phyloP scores from a whole-genome alignment of 2,797 vertebrate species.

The Enteromius radiatus region DNA sequence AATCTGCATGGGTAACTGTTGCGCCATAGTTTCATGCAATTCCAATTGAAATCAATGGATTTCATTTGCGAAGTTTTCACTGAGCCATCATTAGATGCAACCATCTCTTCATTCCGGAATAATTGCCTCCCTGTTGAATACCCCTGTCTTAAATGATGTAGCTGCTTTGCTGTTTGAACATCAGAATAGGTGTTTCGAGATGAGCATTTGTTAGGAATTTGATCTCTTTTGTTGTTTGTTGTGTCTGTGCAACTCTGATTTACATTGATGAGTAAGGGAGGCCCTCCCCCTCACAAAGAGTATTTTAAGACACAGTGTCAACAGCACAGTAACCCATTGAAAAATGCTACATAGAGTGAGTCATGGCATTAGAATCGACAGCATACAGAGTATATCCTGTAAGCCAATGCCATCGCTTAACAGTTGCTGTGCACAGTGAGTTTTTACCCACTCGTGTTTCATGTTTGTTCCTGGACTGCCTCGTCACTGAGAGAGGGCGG shows the following conservation, averaged over 20 bases:
- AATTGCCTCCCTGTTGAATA: not conserved
- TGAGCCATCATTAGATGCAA: not conserved
- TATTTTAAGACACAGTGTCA: slow-evolving; percentile 64
- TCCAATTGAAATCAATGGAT: not conserved
- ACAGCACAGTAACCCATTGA: slow-evolving; percentile 57
- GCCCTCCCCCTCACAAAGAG: slow-evolving; percentile 60
- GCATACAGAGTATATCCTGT: slow-evolving; percentile 47
- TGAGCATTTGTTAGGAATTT: not conserved
- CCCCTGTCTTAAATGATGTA: not conserved
- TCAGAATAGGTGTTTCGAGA: not conserved
- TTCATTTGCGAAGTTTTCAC: rapidly evolving
- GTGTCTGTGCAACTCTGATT: slow-evolving; percentile 49
- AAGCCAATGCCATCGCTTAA: slow-evolving; percentile 29
- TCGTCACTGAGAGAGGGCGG: slow-evolving; percentile 22
- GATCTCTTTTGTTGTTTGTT: slow-evolving; percentile 36
- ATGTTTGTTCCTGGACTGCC: slow-evolving; percentile 20
- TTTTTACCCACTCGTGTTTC: slow-evolving; percentile 44
- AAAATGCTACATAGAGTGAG: slow-evolving; percentile 51
- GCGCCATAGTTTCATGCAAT: not conserved
- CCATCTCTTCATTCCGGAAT: not conserved
- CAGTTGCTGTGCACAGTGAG: slow-evolving; percentile 38
- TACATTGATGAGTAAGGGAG: slow-evolving; percentile 58
- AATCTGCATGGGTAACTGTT: not conserved
- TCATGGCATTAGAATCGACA: slow-evolving; percentile 47
- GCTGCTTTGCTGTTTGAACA: not conserved